Percentiles rank a stretch among this genome's conserved stretches.
phyloP scores from a whole-genome alignment of 2,888 invertebrate genomes.

The Aricia artaxerxes region DNA sequence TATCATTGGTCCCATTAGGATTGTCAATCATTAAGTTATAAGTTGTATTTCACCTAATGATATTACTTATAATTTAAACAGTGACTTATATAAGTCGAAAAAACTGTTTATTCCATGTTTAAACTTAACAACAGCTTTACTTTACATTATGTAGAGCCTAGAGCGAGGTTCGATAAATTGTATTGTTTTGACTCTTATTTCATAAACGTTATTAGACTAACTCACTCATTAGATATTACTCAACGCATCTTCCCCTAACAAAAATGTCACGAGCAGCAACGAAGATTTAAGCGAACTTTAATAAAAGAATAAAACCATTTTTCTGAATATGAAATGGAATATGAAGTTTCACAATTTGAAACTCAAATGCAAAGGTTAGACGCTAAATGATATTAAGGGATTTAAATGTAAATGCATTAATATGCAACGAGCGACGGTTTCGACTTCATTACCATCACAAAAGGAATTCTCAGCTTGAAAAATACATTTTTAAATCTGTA shows the following conservation, averaged over 20 bases:
- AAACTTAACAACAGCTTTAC: too few relatives aligned
- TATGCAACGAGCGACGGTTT: slow-evolving; percentile 30
- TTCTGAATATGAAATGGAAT: slow-evolving; percentile 17
- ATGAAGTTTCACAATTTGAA: slow-evolving; percentile 4
- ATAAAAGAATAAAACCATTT: slow-evolving; percentile 5
- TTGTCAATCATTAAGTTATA: too few relatives aligned
- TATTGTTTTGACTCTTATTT: too few relatives aligned
- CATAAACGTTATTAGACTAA: too few relatives aligned
- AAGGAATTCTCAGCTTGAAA: slow-evolving; percentile 30
- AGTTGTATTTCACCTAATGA: too few relatives aligned
- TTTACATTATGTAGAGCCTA: too few relatives aligned
- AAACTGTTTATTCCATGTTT: too few relatives aligned
- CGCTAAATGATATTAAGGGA: slow-evolving; percentile 29
- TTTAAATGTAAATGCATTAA: slow-evolving; percentile 31
- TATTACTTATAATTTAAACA: too few relatives aligned
- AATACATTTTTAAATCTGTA: slow-evolving; percentile 31
- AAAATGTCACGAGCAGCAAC: not conserved
- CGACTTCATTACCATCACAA: slow-evolving; percentile 31
- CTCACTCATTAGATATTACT: too few relatives aligned
- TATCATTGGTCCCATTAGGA: too few relatives aligned
- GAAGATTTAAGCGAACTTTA: not conserved
- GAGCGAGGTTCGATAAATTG: too few relatives aligned
- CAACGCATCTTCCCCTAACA: not conserved
- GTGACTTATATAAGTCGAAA: too few relatives aligned
- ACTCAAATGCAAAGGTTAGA: slow-evolving; percentile 26